Conservation (phyloP, 2,797 vertebrate species). For the Hydrophis major region DNA sequence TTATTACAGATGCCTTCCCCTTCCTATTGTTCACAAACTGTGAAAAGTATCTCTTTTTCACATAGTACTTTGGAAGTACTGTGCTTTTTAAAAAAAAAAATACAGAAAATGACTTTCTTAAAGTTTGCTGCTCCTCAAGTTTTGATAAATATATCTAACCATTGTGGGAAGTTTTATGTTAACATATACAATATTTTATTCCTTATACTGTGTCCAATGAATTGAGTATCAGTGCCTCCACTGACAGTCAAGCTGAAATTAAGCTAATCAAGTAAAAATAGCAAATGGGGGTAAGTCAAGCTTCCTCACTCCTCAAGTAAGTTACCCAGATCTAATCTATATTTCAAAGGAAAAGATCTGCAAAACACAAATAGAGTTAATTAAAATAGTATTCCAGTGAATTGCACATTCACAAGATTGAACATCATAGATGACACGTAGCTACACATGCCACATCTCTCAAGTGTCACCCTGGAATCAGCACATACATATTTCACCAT, state of each 20-base stretch:
- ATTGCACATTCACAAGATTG: not conserved
- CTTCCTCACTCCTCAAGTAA: not conserved
- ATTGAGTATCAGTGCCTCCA: not conserved
- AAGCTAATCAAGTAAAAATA: not conserved
- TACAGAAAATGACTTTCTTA: constrained; percentile 5
- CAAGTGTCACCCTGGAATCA: not conserved
- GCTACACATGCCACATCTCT: not conserved
- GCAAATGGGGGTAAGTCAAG: not conserved
- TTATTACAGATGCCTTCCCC: not conserved
- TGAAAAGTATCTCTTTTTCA: not conserved
- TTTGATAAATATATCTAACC: not conserved
- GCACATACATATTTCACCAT: not conserved
- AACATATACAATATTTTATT: not conserved
- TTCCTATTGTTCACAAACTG: not conserved
- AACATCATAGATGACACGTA: not conserved
- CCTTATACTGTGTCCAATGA: not conserved
- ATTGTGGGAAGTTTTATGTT: not conserved
- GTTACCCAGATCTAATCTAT: not conserved
- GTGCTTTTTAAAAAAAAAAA: not conserved
- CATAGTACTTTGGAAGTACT: not conserved
- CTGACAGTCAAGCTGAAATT: not conserved
- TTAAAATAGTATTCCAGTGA: not conserved
- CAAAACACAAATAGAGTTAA: not conserved
- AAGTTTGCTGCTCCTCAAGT: constrained; percentile 11
- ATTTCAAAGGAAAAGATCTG: not conserved